Conservation (phyloP, 2,113 vertebrate species). For the Ptilonorhynchus violaceus region DNA sequence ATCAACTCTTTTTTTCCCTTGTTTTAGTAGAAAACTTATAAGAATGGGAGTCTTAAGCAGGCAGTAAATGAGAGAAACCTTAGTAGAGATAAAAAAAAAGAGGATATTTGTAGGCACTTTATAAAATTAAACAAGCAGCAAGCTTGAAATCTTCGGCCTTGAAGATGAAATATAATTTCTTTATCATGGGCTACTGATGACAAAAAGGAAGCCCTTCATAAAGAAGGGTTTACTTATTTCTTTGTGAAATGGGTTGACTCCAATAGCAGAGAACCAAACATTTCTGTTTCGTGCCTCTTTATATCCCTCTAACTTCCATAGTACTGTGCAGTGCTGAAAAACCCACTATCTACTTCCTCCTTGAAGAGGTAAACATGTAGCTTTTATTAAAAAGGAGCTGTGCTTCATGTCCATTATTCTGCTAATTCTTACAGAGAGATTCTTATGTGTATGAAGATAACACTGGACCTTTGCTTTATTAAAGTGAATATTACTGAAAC, state of each 20-base stretch:
- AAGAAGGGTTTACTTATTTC: neutral
- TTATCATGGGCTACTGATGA: neutral
- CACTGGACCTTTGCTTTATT: neutral
- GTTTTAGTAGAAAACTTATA: neutral
- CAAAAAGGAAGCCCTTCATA: neutral
- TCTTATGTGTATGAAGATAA: neutral
- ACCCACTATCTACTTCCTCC: neutral
- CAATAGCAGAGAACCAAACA: neutral
- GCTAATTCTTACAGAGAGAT: neutral
- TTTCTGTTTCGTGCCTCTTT: rapidly evolving
- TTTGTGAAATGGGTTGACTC: neutral
- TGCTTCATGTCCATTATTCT: neutral
- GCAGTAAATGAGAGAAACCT: neutral
- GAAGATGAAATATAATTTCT: neutral
- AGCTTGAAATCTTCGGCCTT: neutral
- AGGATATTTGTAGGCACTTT: neutral
- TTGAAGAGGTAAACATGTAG: neutral
- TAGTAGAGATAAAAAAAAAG: neutral
- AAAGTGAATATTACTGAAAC: neutral
- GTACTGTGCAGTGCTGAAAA: neutral
- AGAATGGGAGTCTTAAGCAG: neutral
- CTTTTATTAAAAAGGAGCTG: neutral
- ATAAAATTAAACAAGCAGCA: neutral
- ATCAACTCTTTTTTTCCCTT: rapidly evolving
- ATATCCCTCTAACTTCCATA: neutral